Evolutionary conservation across 2,797 vertebrate species (phyloP).

Genomic region (Notolabrus celidotus): DNA sequence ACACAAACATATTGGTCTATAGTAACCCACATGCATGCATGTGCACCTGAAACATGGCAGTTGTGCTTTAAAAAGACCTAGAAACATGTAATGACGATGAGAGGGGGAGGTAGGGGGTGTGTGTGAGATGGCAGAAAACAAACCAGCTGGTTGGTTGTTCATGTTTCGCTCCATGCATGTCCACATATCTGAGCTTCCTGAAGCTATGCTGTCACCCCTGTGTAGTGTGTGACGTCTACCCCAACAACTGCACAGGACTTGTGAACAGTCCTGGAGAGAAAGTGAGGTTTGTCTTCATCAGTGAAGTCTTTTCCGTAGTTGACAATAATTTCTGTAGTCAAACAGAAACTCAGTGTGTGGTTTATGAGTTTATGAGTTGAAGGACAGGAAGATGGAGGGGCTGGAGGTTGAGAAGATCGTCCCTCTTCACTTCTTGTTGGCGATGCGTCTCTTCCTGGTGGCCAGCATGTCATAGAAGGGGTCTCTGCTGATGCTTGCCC

Average conservation of each 20-base stretch:
- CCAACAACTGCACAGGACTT: slow-evolving; percentile 24
- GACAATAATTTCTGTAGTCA: slow-evolving; percentile 24
- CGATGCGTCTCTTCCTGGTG: slow-evolving; percentile 93
- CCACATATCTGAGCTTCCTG: slow-evolving; percentile 24
- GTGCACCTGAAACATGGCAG: slow-evolving; percentile 74
- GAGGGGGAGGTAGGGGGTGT: slow-evolving; percentile 32
- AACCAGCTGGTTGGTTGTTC: slow-evolving; percentile 20
- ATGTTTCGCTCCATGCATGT: slow-evolving; percentile 40
- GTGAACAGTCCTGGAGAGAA: slow-evolving; percentile 17
- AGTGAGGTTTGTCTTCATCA: slow-evolving; percentile 30
- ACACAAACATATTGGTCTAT: slow-evolving; percentile 47
- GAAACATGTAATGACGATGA: slow-evolving; percentile 53
- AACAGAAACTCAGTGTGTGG: slow-evolving; percentile 21
- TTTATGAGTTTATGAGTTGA: slow-evolving; percentile 38
- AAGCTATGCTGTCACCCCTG: slow-evolving; percentile 28
- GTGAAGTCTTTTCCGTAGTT: slow-evolving; percentile 17
- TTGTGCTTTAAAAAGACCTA: slow-evolving; percentile 64
- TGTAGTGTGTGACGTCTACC: slow-evolving; percentile 28
- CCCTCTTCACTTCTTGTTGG: slow-evolving; percentile 92
- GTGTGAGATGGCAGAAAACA: slow-evolving; percentile 41
- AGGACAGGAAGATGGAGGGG: slow-evolving; percentile 31
- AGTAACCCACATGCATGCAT: slow-evolving; percentile 70
- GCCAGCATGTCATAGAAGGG: slow-evolving; percentile 98
- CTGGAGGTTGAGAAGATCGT: slow-evolving; percentile 43
- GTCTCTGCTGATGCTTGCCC: slow-evolving; percentile 94